A percentile compares a stretch with the other conserved stretches of the same genome.
Evolutionary conservation across 2,797 vertebrate species (phyloP).

Genomic region (Setipinna tenuifilis): DNA sequence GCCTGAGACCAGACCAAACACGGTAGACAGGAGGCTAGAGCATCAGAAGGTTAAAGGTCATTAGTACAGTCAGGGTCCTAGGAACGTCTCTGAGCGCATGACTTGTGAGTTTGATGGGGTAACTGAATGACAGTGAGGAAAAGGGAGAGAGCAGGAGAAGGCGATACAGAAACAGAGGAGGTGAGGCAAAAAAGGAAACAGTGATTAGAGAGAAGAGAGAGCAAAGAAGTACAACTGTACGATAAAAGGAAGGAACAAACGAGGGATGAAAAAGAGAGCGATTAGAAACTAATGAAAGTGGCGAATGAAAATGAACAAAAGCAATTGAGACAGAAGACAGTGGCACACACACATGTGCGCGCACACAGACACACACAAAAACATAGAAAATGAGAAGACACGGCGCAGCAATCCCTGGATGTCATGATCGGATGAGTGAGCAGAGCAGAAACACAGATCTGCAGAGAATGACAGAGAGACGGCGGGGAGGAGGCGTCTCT

Average conservation of each 20-base stretch:
- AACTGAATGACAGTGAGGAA: neutral
- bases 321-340: neutral
- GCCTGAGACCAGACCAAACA: too few species aligned
- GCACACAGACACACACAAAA: neutral
- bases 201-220: neutral
- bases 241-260: neutral
- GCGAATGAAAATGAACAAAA: neutral
- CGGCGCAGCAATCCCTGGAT: neutral
- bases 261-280: slow-evolving; percentile 17
- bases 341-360: neutral
- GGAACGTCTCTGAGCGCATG: neutral
- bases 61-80: neutral
- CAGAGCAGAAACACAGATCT: neutral
- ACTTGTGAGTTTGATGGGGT: neutral
- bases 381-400: neutral
- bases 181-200: neutral
- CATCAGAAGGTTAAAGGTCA: too few species aligned
- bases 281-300: neutral
- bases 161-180: neutral
- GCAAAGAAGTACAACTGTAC: neutral
- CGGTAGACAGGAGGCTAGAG: too few species aligned
- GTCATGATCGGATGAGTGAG: neutral
- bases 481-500: too few species aligned
- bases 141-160: neutral
- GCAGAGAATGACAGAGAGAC: neutral